Percentiles rank a stretch among this genome's conserved stretches.
These are phyloP conservation scores for Tympanoctomys barrerae DNA, from an alignment of 2,797 vertebrate species.

Conservation along the genomic window DNA sequence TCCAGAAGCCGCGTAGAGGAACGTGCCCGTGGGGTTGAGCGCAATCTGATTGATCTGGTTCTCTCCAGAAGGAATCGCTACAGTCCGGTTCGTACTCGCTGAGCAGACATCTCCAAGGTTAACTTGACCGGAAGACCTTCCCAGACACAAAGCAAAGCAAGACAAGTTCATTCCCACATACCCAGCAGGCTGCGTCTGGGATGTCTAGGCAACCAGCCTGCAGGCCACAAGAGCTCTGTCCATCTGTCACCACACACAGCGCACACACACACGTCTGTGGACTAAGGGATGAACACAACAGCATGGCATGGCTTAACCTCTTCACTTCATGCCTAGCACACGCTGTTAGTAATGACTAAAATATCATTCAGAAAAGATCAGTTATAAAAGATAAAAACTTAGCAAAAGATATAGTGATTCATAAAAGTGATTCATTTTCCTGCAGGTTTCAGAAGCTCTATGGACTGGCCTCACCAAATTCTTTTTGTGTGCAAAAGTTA, in stretches of 20 bases:
- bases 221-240: not conserved
- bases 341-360: not conserved
- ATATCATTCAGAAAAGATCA: conserved; percentile 17
- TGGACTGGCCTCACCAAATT: not conserved
- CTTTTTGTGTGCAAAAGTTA: not conserved
- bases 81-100: conserved; percentile 91
- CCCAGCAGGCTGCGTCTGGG: not conserved
- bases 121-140: conserved; percentile 96
- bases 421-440: not conserved
- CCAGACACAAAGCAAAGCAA: not conserved
- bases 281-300: not conserved
- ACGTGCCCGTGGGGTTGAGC: conserved; percentile 94
- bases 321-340: not conserved
- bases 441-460: not conserved
- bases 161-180: not conserved
- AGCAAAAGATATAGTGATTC: not conserved
- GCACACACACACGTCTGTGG: not conserved
- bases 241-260: rapidly evolving
- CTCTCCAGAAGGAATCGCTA: conserved; percentile 96
- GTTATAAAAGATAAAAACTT: not conserved
- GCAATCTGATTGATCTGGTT: conserved; percentile 98
- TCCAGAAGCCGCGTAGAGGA: conserved; percentile 96
- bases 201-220: not conserved
- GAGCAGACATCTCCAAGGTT: conserved; percentile 93
- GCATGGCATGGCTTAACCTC: not conserved